phyloP scores from a whole-genome alignment of 2,113 vertebrate genomes.

The Epinephelus cyanopodus region DNA sequence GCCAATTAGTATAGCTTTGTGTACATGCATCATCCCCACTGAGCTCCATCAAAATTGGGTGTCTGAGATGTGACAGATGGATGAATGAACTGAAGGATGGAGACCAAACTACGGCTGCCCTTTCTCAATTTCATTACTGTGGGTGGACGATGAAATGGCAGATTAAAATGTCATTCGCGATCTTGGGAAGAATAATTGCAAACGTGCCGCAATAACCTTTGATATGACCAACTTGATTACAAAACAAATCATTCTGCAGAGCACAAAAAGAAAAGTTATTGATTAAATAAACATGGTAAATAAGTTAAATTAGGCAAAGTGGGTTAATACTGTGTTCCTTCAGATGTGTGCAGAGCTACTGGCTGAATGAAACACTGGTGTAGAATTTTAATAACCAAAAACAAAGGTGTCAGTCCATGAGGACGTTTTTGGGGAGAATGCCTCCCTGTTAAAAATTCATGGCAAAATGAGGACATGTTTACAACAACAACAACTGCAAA shows the following conservation, averaged over 20 bases:
- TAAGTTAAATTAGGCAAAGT: slow-evolving; percentile 4
- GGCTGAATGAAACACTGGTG: not conserved
- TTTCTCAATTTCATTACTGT: slow-evolving; percentile 32
- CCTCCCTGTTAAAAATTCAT: not conserved
- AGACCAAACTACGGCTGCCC: slow-evolving; percentile 34
- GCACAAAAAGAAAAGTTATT: not conserved
- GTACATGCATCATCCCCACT: slow-evolving; percentile 31
- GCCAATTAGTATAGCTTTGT: slow-evolving; percentile 36
- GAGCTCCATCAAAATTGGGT: slow-evolving; percentile 27
- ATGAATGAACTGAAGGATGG: slow-evolving; percentile 34
- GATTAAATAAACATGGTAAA: not conserved
- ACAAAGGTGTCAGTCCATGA: not conserved
- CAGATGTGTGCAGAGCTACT: not conserved
- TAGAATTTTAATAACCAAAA: not conserved
- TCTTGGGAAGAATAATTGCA: slow-evolving; percentile 21
- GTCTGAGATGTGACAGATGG: slow-evolving; percentile 44
- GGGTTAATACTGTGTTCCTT: not conserved
- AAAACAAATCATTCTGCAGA: slow-evolving; percentile 21
- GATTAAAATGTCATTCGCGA: slow-evolving; percentile 49
- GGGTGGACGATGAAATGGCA: slow-evolving; percentile 4
- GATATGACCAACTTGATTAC: slow-evolving; percentile 13
- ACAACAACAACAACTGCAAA: not conserved
- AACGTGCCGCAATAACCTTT: slow-evolving; percentile 36
- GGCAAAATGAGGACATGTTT: not conserved
- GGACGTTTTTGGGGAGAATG: not conserved